Evolutionary conservation across 1,140 invertebrate species (phyloP), one percentile per base, ranked within the genome.

Genomic region (Adelges cooleyi): DNA sequence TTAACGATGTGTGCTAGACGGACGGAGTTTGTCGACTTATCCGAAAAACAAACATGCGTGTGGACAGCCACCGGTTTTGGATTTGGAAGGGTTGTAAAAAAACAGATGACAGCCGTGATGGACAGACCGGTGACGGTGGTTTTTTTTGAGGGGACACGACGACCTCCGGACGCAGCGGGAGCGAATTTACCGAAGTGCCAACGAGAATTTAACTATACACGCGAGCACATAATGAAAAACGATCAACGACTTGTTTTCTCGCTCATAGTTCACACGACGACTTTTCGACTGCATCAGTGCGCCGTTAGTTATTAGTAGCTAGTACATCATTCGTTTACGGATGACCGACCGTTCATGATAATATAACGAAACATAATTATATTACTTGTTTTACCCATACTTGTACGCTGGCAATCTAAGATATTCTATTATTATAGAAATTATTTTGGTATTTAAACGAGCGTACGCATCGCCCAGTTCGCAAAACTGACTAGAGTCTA

Each of bases 21-120:
- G n/a, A n/a, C 5, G 29, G 29, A 6, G 29, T 33, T 33, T 33
- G 5, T 33, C 23, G 23, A 27, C 25, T 62, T 29, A 62, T 62
- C 56, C 56, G 56, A 25, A 62, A 48, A 46, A 42, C 56, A 62
- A 62, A 62, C 56, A 56, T n/a, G n/a, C 33, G 29, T 36, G 20
- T 25, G 20, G 38, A 53, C 33, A 36, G 36, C 38, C 53, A 56
- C 53, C 53, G 53, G 53, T 56, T 56, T 56, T 22, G 17, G 6
- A 46, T 59, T 44, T n/a, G 53, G 25, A 20, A 62, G 42, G 56
- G 56, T 62, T 5, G 38, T 29, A 3, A n/a, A 62, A 44, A 48
- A 62, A 42, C 25, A 27, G 56, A 46, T 48, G 56, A 62, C 56
- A 48, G 42, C 56, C 27, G 54, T 22, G 40, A 44, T 23, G 15